Evolutionary conservation across 2,888 invertebrate species (phyloP).

Genomic region (Acleris emargana): DNA sequence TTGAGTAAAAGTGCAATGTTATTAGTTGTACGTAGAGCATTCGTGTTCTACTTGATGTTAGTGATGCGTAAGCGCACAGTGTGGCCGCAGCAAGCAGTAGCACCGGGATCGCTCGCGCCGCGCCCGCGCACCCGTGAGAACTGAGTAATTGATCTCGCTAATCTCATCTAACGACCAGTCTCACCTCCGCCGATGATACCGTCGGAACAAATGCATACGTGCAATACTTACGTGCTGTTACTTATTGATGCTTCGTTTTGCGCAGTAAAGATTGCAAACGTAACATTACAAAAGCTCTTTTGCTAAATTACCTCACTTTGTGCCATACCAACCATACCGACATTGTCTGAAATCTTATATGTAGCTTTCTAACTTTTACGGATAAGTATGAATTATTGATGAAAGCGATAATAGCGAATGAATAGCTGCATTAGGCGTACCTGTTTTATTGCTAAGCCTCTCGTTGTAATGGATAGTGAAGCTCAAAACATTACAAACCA

Average conservation of each 20-base stretch:
- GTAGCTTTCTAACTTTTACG: not conserved
- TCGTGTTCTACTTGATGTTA: slow-evolving; percentile 26
- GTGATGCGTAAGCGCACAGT: slow-evolving; percentile 19
- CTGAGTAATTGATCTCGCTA: slow-evolving; percentile 73
- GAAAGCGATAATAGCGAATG: slow-evolving; percentile 16
- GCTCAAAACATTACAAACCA: slow-evolving; percentile 27
- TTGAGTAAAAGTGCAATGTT: not conserved
- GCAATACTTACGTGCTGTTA: slow-evolving; percentile 31
- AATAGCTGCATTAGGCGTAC: slow-evolving; percentile 29
- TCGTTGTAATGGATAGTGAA: slow-evolving; percentile 25
- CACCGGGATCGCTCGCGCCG: slow-evolving; percentile 45
- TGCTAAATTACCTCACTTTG: not conserved
- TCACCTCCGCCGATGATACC: slow-evolving; percentile 33
- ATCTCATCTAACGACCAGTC: slow-evolving; percentile 63
- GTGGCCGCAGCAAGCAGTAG: slow-evolving; percentile 38
- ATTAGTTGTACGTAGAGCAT: slow-evolving; percentile 11
- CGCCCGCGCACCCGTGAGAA: slow-evolving; percentile 71
- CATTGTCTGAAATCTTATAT: not conserved
- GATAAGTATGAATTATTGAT: slow-evolving; percentile 13
- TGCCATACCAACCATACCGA: not conserved
- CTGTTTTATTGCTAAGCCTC: slow-evolving; percentile 20
- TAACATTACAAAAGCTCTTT: slow-evolving; percentile 1
- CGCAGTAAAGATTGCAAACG: slow-evolving; percentile 1
- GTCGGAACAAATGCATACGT: slow-evolving; percentile 21
- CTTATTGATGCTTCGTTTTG: slow-evolving; percentile 23